These are phyloP conservation scores for Silurus lanzhouensis DNA, from an alignment of 2,797 vertebrate species.

Conservation along the genomic window DNA sequence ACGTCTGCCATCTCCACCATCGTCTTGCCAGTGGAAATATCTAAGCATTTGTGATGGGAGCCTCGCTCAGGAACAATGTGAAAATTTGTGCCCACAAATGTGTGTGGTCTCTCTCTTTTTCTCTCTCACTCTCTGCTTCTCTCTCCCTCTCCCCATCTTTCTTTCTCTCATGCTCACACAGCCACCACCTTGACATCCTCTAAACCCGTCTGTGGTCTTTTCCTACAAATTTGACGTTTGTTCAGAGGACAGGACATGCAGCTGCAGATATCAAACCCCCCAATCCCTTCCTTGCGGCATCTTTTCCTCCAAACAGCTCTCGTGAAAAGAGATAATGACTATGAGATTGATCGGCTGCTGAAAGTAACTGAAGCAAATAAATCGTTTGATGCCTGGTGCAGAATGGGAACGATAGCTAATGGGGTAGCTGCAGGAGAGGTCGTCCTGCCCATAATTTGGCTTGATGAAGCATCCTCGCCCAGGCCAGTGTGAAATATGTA, in stretches of 20 bases:
- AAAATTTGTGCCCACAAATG: constrained; percentile 24
- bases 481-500: constrained; percentile 72
- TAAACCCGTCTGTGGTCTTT: constrained; percentile 46
- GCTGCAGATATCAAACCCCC: constrained; percentile 52
- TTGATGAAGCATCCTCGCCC: constrained; percentile 72
- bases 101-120: not conserved
- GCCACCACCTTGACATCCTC: constrained; percentile 27
- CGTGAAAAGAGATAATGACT: constrained; percentile 79
- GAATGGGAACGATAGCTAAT: constrained; percentile 73
- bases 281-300: constrained; percentile 28
- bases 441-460: constrained; percentile 72
- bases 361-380: constrained; percentile 78
- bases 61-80: constrained; percentile 31
- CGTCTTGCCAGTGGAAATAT: constrained; percentile 43
- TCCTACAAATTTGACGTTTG: constrained; percentile 51
- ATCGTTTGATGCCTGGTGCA: constrained; percentile 68
- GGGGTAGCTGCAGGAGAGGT: constrained; percentile 73
- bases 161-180: constrained; percentile 19
- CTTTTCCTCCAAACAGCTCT: constrained; percentile 56
- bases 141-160: not conserved
- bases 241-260: constrained; percentile 47
- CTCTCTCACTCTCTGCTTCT: constrained; percentile 11
- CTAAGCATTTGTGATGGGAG: constrained; percentile 48
- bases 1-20: constrained; percentile 43
- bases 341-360: constrained; percentile 73